These are phyloP conservation scores for Amblyjoppa fuscipennis DNA, from an alignment of 2,888 invertebrate species.

Conservation along the genomic window DNA sequence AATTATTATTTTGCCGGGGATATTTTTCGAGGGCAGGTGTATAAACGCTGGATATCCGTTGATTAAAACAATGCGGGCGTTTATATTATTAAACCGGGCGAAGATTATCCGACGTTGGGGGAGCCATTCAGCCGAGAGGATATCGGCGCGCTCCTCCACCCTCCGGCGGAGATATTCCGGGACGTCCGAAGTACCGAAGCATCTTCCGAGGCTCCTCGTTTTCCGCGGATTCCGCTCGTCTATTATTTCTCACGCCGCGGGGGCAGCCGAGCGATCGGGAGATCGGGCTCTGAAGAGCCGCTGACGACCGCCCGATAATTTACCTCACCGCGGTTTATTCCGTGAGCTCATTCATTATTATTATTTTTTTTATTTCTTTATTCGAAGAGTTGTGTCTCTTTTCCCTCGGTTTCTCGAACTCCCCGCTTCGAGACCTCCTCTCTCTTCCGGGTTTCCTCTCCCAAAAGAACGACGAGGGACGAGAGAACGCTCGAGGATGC, in stretches of 20 bases:
- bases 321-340: no score
- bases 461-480: conserved; percentile 29
- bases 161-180: background rate
- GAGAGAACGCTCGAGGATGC: conserved; percentile 61
- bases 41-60: conserved; percentile 27
- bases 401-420: background rate
- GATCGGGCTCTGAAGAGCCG: conserved; percentile 4
- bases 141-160: background rate
- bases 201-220: conserved; percentile 4
- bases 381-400: background rate
- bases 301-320: no score
- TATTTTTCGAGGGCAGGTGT: conserved; percentile 36
- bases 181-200: conserved; percentile 17
- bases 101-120: background rate
- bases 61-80: conserved; percentile 39
- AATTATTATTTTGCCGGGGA: conserved; percentile 40
- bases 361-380: no score
- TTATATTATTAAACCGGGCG: conserved; percentile 20
- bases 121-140: conserved; percentile 36
- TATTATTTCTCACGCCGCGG: conserved; percentile 1
- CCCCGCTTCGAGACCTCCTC: background rate
- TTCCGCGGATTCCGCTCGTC: background rate
- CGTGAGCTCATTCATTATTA: no score
- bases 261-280: background rate
- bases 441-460: background rate